These are phyloP conservation scores for Numida meleagris DNA, from an alignment of 2,113 vertebrate genomes.

Conservation along the genomic window DNA sequence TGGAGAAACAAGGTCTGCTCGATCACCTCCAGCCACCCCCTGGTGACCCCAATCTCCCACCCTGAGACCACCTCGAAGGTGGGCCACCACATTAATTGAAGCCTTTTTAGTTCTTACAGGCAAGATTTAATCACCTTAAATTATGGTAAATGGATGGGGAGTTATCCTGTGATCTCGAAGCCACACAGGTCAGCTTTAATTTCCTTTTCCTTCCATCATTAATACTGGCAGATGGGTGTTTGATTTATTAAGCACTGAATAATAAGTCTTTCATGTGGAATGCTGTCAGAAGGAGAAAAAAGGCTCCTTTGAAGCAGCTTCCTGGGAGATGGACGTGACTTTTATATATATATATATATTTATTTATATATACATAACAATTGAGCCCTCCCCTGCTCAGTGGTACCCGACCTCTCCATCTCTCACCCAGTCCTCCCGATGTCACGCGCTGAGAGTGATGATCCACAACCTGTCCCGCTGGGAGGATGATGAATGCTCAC, in stretches of 20 bases:
- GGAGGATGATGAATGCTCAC: constrained; percentile 51
- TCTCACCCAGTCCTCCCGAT: neutral
- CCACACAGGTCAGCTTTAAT: constrained; percentile 44
- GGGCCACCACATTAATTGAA: neutral
- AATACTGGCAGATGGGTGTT: neutral
- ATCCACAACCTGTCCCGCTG: neutral
- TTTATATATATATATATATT: neutral
- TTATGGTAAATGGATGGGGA: constrained; percentile 10
- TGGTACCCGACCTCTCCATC: fast-evolving
- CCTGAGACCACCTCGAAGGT: neutral
- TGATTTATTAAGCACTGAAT: constrained; percentile 54
- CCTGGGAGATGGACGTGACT: neutral
- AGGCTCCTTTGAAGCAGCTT: constrained; percentile 21
- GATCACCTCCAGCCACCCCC: neutral
- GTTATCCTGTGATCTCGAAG: constrained; percentile 35
- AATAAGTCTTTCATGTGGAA: neutral
- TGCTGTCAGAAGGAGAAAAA: constrained; percentile 58
- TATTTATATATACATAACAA: neutral
- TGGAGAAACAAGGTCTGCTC: neutral
- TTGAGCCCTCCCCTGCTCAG: neutral
- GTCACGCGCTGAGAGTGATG: neutral
- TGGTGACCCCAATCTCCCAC: neutral
- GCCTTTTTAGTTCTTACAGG: constrained; percentile 1
- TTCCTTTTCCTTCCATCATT: constrained; percentile 48
- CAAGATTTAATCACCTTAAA: constrained; percentile 30